Evolutionary conservation across 2,113 vertebrate genomes (phyloP), one percentile per base, ranked within the genome.

Genomic region (Vanacampus margaritifer): DNA sequence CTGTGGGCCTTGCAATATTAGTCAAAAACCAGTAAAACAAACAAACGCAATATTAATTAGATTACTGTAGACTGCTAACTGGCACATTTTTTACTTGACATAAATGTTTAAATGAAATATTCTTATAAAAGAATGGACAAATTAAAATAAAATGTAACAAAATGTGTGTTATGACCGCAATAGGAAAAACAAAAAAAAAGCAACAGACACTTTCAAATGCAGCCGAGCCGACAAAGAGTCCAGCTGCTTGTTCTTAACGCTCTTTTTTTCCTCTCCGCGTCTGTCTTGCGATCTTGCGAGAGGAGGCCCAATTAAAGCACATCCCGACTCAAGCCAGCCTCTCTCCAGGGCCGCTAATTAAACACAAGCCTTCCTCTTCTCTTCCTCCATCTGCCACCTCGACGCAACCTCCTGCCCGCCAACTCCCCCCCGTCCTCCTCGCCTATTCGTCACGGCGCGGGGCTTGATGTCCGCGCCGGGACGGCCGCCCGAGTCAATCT

Each of bases 291-390:
- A 76, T 71, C 76, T 67, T 26, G n/a, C n/a, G 81, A 80, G 77
- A 84, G 69, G 82, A 65, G 80, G 82, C 79, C 90, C 89, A 91
- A 92, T 92, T 92, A 92, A 86, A 88, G 79, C 84, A 75, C 84
- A 90, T 88, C 87, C 82, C 68, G 83, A 78, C 82, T 90, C 82
- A 75, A 84, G 74, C 84, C 79, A 84, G 84, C 78, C 72, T 26
- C 81, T 90, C 89, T 90, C 87, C 76, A 88, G 89, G 88, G 84
- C 74, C 59, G 53, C 86, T 90, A 89, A 91, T 91, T 91, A 91
- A 92, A 88, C 87, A 87, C 77, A 76, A 85, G 48, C 74, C 78
- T 78, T 86, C 76, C 79, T 68, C 68, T 65, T 67, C 59, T 56
- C 54, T 51, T 53, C 46, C 83, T 87, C 76, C 74, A 69, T 89